Percentiles rank a stretch among this genome's conserved stretches.
Conservation (phyloP, 2,888 invertebrate genomes). For the Cantharis rufa region DNA sequence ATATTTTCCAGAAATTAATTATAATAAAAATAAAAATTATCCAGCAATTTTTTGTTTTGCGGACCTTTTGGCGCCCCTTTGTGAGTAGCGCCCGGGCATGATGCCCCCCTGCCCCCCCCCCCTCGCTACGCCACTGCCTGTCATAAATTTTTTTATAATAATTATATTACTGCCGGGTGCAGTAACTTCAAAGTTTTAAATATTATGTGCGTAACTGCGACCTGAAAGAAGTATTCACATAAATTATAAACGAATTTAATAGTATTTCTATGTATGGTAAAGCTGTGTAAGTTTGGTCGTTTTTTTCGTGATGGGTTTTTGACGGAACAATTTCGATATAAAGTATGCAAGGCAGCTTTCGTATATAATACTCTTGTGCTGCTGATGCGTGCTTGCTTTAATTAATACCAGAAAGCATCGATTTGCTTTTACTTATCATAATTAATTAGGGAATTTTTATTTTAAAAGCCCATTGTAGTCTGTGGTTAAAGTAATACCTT, state of each 20-base stretch:
- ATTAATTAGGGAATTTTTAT: conserved; percentile 51
- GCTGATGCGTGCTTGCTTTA: conserved; percentile 49
- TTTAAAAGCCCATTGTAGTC: conserved; percentile 40
- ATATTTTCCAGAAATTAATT: no score
- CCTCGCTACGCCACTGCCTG: no score
- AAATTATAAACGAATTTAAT: neutral
- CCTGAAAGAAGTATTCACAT: neutral
- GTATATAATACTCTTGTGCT: conserved; percentile 29
- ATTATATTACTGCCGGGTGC: no score
- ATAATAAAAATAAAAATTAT: no score
- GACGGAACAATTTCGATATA: conserved; percentile 47
- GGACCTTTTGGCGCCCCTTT: no score
- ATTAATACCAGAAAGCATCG: conserved; percentile 51
- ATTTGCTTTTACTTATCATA: conserved; percentile 54
- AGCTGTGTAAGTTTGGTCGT: conserved; percentile 7
- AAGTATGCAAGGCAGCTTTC: conserved; percentile 43
- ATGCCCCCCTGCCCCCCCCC: no score
- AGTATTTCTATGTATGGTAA: conserved; percentile 1
- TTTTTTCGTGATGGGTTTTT: conserved; percentile 33
- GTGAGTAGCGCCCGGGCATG: no score
- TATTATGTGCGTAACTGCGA: neutral
- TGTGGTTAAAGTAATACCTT: conserved; percentile 11
- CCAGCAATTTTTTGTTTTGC: no score
- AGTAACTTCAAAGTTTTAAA: neutral
- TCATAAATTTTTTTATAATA: neutral